phyloP scores from a whole-genome alignment of 2,888 invertebrate species.

The Acrobasis repandana region DNA sequence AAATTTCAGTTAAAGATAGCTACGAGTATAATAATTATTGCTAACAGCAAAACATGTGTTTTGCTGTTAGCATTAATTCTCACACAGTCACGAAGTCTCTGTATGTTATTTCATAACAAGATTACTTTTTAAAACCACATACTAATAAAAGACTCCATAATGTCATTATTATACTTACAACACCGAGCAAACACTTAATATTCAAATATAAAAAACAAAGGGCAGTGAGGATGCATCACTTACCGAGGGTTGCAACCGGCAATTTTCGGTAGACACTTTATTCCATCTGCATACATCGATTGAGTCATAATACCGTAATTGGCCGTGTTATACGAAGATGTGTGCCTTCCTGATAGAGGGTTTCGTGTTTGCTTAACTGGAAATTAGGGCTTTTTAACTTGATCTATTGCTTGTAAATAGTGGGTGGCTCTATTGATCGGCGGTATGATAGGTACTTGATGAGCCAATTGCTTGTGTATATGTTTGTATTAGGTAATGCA shows the following conservation, averaged over 20 bases:
- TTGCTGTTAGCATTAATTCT: too few species aligned
- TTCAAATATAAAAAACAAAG: slow-evolving; percentile 21
- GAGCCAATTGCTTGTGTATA: not conserved
- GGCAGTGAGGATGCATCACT: slow-evolving; percentile 37
- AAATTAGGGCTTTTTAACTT: slow-evolving; percentile 63
- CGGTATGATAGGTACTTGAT: slow-evolving; percentile 18
- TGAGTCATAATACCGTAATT: slow-evolving; percentile 74
- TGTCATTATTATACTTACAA: not conserved
- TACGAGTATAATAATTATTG: too few species aligned
- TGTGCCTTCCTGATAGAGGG: slow-evolving; percentile 63
- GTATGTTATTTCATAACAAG: too few species aligned
- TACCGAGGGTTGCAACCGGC: slow-evolving; percentile 49
- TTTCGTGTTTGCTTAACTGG: slow-evolving; percentile 53
- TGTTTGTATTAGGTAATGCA: too few species aligned
- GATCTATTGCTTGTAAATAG: slow-evolving; percentile 66
- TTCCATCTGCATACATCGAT: slow-evolving; percentile 61
- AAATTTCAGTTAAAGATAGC: too few species aligned
- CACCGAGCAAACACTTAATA: slow-evolving; percentile 6
- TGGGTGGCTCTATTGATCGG: slow-evolving; percentile 32
- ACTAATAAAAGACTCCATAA: not conserved
- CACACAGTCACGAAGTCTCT: too few species aligned
- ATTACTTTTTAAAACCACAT: not conserved
- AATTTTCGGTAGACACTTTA: slow-evolving; percentile 69
- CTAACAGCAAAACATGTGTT: too few species aligned
- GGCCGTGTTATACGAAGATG: slow-evolving; percentile 60